A percentile compares a stretch with the other conserved stretches of the same genome.
Evolutionary conservation across 2,113 vertebrate species (phyloP).

Genomic region (Sinosuthora webbiana): DNA sequence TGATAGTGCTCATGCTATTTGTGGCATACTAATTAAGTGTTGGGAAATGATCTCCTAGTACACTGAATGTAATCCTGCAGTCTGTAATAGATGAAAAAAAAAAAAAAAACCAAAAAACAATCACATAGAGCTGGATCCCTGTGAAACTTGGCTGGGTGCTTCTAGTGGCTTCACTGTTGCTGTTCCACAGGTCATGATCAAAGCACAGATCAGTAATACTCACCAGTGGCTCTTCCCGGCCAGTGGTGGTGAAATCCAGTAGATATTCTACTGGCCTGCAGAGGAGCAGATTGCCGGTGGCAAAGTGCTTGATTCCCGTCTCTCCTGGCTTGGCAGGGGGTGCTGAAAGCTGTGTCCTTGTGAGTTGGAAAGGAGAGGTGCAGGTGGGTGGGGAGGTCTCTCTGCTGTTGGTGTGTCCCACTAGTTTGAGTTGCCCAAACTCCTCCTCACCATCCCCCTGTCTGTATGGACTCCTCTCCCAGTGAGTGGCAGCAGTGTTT

Average conservation of each 20-base stretch:
- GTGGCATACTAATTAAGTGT: conserved; percentile 9
- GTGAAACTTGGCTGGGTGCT: background rate
- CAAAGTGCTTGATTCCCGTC: accelerated
- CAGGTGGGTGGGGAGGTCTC: accelerated
- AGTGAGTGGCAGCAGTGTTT: background rate
- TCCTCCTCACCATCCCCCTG: background rate
- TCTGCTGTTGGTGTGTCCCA: background rate
- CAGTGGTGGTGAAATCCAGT: background rate
- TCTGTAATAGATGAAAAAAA: background rate
- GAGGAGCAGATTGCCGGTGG: background rate
- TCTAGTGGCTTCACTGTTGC: background rate
- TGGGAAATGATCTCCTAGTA: background rate
- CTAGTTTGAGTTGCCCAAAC: background rate
- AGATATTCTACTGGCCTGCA: background rate
- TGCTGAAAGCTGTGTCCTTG: accelerated
- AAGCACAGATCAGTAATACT: background rate
- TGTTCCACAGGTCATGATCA: background rate
- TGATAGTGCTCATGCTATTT: background rate
- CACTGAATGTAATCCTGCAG: background rate
- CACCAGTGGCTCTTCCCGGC: background rate
- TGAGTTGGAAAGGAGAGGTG: background rate
- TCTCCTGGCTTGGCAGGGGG: background rate
- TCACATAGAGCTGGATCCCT: background rate
- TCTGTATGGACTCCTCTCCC: background rate
- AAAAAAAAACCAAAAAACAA: too few relatives aligned